Evolutionary conservation across 2,113 vertebrate genomes (phyloP).

Genomic region (Hydropotes inermis): DNA sequence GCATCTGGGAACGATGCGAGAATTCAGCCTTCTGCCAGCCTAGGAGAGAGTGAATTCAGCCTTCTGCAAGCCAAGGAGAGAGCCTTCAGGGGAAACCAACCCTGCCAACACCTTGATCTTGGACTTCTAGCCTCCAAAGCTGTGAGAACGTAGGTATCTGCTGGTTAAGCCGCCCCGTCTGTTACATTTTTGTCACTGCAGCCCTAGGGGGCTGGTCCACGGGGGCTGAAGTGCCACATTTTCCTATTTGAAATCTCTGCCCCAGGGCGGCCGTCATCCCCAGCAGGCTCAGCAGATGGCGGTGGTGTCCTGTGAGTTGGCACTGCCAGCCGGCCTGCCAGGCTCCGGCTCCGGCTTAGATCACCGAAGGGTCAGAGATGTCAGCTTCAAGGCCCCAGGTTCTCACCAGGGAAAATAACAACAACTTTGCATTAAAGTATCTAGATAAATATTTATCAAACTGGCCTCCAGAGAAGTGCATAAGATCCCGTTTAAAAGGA

Average conservation of each 20-base stretch:
- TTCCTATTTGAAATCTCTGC: not conserved
- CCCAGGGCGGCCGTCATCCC: not conserved
- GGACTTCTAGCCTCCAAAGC: not conserved
- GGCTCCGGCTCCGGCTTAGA: not conserved
- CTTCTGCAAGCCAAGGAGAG: not conserved
- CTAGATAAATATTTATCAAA: not conserved
- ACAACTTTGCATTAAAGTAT: not conserved
- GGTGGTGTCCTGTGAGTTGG: not conserved
- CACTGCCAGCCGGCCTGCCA: not conserved
- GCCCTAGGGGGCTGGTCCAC: not conserved
- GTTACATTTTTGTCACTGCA: not conserved
- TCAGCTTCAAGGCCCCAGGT: not conserved
- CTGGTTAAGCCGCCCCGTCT: rapidly evolving
- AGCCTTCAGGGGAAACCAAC: not conserved
- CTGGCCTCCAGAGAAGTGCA: not conserved
- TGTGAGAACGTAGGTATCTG: not conserved
- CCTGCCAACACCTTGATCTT: not conserved
- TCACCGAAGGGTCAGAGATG: not conserved
- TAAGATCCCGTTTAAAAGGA: not conserved
- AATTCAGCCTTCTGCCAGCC: not conserved
- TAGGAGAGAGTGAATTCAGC: not conserved
- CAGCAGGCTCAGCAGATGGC: constrained; percentile 52
- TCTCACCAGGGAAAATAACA: not conserved
- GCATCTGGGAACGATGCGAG: rapidly evolving
- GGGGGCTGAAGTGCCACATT: rapidly evolving